Base-by-base conservation (phyloP, 2,888 invertebrate species). In the Ophion ventricosus region DNA sequence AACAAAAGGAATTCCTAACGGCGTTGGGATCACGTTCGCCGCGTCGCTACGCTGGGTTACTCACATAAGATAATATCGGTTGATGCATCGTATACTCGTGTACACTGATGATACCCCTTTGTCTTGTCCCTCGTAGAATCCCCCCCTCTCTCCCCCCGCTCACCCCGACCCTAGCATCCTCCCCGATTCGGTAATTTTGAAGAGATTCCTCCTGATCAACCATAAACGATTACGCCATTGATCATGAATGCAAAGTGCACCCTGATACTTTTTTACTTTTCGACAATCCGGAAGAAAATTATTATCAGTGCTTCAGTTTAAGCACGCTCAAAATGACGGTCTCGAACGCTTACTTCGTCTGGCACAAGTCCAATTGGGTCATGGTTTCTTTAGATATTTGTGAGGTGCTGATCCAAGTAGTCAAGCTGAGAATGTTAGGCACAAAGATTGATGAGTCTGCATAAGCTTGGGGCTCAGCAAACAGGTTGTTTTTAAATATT, bases 1-100 rank as follows among this genome's bases (percentile, higher is more conserved):
- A 85, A 88, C 90, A 90, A 90, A 90, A 89, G 89, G 90, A 90
- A 90, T 90, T 86, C 86, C 88, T 87, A 88, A 90, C 85, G 88
- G 86, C 83, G 82, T 89, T 87, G 86, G 86, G 84, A 87, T 89
- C 83, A 78, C 64, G 78, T 75, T 76, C 74, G 80, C 70, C 81
- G 59, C 79, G 64, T 83, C 80, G 35, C 76, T 70, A 43, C 73
- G 54, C 35, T 80, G 56, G 79, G 75, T 61, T 70, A 75, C 74
- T 57, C 40, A 56, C 70, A 29, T 70, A 74, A 83, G 79, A 83
- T 83, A 75, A 83, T 83, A 79, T 63, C 74, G 25, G 70, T 75
- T 83, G 70, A 79, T 83, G 64, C 75, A 79, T 49, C 75, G 57
- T 75, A 35, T 64, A 35, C 57, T 56, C 67, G 20, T 26, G 49